Evolutionary conservation across 2,113 vertebrate genomes (phyloP).

Genomic region (Alces alces): DNA sequence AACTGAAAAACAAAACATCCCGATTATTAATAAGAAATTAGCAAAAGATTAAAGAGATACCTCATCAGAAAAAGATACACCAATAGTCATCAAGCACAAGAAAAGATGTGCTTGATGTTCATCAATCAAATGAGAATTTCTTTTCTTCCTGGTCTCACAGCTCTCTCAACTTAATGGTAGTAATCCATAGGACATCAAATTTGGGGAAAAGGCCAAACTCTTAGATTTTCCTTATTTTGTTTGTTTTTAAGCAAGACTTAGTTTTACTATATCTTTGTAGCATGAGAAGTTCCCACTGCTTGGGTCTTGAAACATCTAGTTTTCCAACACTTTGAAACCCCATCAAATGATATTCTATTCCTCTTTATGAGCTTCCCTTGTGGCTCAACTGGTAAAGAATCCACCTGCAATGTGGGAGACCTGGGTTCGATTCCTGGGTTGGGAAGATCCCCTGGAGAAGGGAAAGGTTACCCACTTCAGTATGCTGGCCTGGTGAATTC

Average conservation of each 20-base stretch:
- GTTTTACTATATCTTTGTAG: not conserved
- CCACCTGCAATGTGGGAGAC: no score
- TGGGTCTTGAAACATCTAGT: not conserved
- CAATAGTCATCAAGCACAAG: not conserved
- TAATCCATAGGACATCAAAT: not conserved
- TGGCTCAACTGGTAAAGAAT: no score
- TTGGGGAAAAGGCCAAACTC: not conserved
- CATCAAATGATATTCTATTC: not conserved
- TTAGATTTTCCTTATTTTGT: not conserved
- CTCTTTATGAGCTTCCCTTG: no score
- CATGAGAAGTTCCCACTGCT: not conserved
- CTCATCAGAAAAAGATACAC: not conserved
- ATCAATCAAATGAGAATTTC: not conserved
- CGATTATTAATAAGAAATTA: not conserved
- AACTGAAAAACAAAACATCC: not conserved
- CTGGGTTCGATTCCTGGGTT: no score
- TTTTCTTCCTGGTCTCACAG: not conserved
- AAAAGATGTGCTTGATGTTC: not conserved
- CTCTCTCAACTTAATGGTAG: not conserved
- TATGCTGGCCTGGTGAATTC: no score
- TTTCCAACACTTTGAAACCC: not conserved
- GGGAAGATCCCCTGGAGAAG: no score
- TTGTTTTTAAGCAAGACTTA: not conserved
- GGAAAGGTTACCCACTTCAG: no score
- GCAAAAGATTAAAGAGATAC: not conserved